These are phyloP conservation scores for Sphaerodactylus townsendi DNA, from an alignment of 2,113 vertebrate species.

Conservation along the genomic window DNA sequence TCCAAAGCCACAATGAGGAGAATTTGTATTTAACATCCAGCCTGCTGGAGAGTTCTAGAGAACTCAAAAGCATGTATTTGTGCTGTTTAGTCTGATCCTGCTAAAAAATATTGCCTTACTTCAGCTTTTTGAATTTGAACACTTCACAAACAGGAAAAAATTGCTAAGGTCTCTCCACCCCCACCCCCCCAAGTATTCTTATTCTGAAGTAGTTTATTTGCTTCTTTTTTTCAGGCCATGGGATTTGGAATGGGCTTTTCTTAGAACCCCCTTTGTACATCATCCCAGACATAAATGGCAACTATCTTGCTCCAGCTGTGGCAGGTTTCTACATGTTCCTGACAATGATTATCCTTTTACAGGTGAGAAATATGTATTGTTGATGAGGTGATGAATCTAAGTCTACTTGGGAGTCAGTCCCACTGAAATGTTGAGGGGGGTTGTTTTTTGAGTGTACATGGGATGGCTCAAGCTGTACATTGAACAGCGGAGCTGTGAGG, in stretches of 20 bases:
- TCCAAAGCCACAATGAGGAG: too few relatives aligned
- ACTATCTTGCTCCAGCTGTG: slow-evolving; percentile 70
- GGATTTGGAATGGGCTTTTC: slow-evolving; percentile 80
- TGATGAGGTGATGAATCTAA: slow-evolving; percentile 7
- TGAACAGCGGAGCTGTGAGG: background rate
- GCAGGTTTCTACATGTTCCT: slow-evolving; percentile 90
- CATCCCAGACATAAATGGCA: slow-evolving; percentile 74
- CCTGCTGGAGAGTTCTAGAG: too few relatives aligned
- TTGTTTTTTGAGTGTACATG: background rate
- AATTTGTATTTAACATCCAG: too few relatives aligned
- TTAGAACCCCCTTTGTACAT: slow-evolving; percentile 80
- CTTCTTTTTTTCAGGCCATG: slow-evolving; percentile 79
- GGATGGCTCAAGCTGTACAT: background rate
- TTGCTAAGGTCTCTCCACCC: background rate
- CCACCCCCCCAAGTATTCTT: background rate
- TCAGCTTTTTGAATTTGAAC: too few relatives aligned
- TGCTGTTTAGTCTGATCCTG: too few relatives aligned
- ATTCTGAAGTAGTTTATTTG: rapidly evolving
- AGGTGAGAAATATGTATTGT: slow-evolving; percentile 74
- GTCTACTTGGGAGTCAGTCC: background rate
- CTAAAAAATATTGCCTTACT: too few relatives aligned
- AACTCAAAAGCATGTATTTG: too few relatives aligned
- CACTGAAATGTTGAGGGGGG: background rate
- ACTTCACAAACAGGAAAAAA: too few relatives aligned
- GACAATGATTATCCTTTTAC: slow-evolving; percentile 95